Conservation (phyloP, 2,797 vertebrate genomes). For the Brachymystax lenok region DNA sequence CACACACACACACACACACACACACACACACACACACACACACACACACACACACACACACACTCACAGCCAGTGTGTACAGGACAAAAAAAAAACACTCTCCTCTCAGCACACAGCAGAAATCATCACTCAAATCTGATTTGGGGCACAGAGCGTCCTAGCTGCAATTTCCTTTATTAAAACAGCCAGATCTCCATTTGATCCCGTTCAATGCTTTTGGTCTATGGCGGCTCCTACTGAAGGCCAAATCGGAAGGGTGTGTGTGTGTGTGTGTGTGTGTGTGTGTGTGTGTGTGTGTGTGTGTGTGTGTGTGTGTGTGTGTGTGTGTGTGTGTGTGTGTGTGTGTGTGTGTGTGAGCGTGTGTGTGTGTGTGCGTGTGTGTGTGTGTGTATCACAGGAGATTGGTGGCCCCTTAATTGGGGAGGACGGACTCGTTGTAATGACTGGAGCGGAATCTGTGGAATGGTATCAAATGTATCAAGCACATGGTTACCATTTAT, state of each 20-base stretch:
- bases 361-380: slow-evolving; percentile 30
- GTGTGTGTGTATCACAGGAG: no score
- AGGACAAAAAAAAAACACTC: slow-evolving; percentile 50
- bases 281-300: slow-evolving; percentile 25
- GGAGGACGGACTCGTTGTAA: no score
- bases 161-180: slow-evolving; percentile 68
- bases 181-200: slow-evolving; percentile 44
- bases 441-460: no score
- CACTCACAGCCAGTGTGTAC: slow-evolving; percentile 11
- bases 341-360: slow-evolving; percentile 33
- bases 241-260: slow-evolving; percentile 37
- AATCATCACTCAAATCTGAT: slow-evolving; percentile 71
- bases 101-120: slow-evolving; percentile 52
- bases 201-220: slow-evolving; percentile 36
- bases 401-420: no score
- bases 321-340: slow-evolving; percentile 18
- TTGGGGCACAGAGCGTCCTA: slow-evolving; percentile 59
- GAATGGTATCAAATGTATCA: no score
- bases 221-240: slow-evolving; percentile 39
- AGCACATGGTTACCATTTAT: no score
- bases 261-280: slow-evolving; percentile 13
- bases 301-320: slow-evolving; percentile 20
- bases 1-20: slow-evolving; percentile 32
- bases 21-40: slow-evolving; percentile 16
- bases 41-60: slow-evolving; percentile 10